Evolutionary conservation across 2,113 vertebrate species (phyloP).

Genomic region (Theristicus caerulescens): DNA sequence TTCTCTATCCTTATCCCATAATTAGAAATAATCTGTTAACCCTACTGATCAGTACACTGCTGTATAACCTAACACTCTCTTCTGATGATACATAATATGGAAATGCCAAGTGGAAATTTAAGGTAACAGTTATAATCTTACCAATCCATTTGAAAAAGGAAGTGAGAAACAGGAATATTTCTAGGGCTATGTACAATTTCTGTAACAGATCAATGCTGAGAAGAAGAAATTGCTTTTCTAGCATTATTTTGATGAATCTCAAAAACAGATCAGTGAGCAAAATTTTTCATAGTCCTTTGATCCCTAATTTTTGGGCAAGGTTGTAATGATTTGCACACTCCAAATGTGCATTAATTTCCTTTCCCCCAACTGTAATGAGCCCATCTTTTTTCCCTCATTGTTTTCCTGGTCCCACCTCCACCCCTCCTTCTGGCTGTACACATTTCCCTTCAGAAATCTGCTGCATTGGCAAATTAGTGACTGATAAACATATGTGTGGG

Average conservation of each 20-base stretch:
- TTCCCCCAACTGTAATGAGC: neutral
- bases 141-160: neutral
- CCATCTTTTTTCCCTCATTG: neutral
- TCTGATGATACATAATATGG: neutral
- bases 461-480: neutral
- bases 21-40: neutral
- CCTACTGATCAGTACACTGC: neutral
- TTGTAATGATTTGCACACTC: constrained; percentile 16
- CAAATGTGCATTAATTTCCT: constrained; percentile 13
- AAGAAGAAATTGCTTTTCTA: constrained; percentile 27
- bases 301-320: neutral
- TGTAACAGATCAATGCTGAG: neutral
- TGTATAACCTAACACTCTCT: neutral
- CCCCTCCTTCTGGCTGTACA: neutral
- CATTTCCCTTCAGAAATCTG: constrained; percentile 22
- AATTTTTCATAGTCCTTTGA: constrained; percentile 8
- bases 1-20: neutral
- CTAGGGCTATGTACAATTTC: neutral
- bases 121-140: neutral
- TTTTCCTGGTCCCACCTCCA: neutral
- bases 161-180: neutral
- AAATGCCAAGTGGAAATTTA: neutral
- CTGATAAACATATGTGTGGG: neutral
- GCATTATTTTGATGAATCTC: constrained; percentile 18
- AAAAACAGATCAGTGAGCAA: constrained; percentile 2